A percentile compares a stretch with the other conserved stretches of the same genome.
These are phyloP conservation scores for Chaenodraco wilsoni DNA, from an alignment of 2,797 vertebrate species.

Conservation along the genomic window DNA sequence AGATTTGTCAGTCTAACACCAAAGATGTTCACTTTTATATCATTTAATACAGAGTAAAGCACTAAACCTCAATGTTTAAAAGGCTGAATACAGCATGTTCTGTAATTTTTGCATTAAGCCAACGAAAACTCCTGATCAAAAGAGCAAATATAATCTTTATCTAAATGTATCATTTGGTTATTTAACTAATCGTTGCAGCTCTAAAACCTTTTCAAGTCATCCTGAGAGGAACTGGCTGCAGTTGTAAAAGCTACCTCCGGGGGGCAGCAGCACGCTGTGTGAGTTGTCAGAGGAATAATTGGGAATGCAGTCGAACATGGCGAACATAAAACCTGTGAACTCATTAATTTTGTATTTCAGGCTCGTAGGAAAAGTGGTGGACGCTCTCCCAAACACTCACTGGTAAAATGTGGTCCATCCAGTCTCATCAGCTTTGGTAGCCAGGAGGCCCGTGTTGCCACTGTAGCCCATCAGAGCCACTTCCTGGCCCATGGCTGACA, in stretches of 20 bases:
- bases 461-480: slow-evolving; percentile 96
- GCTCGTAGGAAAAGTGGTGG: background rate
- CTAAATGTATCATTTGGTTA: too few species aligned
- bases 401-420: slow-evolving; percentile 99
- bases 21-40: too few species aligned
- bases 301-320: slow-evolving; percentile 5
- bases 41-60: too few species aligned
- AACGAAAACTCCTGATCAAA: too few species aligned
- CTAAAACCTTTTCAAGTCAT: background rate
- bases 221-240: slow-evolving; percentile 20
- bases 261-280: slow-evolving; percentile 63
- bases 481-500: slow-evolving; percentile 92
- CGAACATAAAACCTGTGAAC: slow-evolving; percentile 28
- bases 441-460: slow-evolving; percentile 92
- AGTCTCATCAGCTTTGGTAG: slow-evolving; percentile 97
- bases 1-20: too few species aligned
- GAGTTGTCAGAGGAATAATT: background rate
- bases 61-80: too few species aligned
- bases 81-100: too few species aligned
- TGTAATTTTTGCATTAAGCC: too few species aligned
- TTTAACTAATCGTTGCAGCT: too few species aligned
- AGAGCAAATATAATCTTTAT: too few species aligned
- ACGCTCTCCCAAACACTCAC: slow-evolving; percentile 83
- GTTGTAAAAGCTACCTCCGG: slow-evolving; percentile 55
- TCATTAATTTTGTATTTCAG: slow-evolving; percentile 38